phyloP scores from a whole-genome alignment of 1,140 invertebrate species.

The Drosophila parabipectinata region DNA sequence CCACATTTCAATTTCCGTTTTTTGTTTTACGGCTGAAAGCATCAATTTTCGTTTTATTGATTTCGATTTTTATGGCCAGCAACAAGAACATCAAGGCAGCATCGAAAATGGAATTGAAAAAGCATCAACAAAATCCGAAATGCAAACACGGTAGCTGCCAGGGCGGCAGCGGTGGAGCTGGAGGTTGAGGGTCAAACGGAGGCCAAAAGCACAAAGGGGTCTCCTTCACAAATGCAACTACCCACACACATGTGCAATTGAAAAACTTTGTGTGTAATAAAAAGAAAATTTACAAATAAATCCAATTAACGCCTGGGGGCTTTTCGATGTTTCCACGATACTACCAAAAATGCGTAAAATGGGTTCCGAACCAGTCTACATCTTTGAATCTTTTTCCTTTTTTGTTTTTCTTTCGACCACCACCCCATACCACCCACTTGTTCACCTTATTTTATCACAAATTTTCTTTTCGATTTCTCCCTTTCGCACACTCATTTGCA shows the following conservation, averaged over 20 bases:
- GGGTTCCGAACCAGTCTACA: slow-evolving; percentile 7
- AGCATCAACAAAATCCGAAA: slow-evolving; percentile 36
- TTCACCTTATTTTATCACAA: slow-evolving; percentile 22
- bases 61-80: slow-evolving; percentile 74
- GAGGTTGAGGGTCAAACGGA: slow-evolving; percentile 1
- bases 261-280: slow-evolving; percentile 45
- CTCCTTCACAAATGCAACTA: slow-evolving; percentile 9
- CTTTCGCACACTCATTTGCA: slow-evolving; percentile 42
- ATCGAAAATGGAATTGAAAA: slow-evolving; percentile 26
- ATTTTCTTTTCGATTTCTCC: slow-evolving; percentile 22
- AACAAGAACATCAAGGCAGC: slow-evolving; percentile 32
- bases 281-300: slow-evolving; percentile 61
- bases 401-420: neutral
- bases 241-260: slow-evolving; percentile 7
- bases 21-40: slow-evolving; percentile 74
- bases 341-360: slow-evolving; percentile 18
- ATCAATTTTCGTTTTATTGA: slow-evolving; percentile 79
- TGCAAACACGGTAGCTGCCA: slow-evolving; percentile 52
- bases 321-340: slow-evolving; percentile 1
- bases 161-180: too few relatives aligned
- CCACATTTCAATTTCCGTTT: slow-evolving; percentile 78
- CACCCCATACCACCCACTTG: slow-evolving; percentile 1
- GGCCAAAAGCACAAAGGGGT: slow-evolving; percentile 1
- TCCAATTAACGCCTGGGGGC: slow-evolving; percentile 43
- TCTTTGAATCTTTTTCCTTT: slow-evolving; percentile 11